Evolutionary conservation across 2,888 invertebrate genomes (phyloP).

Genomic region (Pyrocoelia pectoralis): DNA sequence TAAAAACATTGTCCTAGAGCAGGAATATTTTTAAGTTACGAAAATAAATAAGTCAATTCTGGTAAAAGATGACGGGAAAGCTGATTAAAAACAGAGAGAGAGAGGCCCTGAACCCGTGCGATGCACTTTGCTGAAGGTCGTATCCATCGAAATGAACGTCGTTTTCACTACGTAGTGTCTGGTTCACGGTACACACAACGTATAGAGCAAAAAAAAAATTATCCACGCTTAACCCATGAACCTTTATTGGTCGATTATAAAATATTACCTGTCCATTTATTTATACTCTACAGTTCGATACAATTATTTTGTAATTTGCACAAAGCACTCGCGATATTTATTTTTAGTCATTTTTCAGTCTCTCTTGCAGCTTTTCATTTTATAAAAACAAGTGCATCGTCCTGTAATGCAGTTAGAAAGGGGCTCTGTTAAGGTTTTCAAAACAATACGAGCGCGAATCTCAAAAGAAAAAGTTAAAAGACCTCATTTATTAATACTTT

Average conservation of each 20-base stretch:
- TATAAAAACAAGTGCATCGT: slow-evolving; percentile 56
- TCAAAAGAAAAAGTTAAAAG: not conserved
- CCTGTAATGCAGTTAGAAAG: slow-evolving; percentile 45
- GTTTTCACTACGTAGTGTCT: slow-evolving; percentile 50
- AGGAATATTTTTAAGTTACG: slow-evolving; percentile 22
- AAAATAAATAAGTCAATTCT: slow-evolving; percentile 36
- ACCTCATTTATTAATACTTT: slow-evolving; percentile 1
- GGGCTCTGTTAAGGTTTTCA: slow-evolving; percentile 45
- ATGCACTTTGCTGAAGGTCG: slow-evolving; percentile 61
- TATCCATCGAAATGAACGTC: slow-evolving; percentile 54
- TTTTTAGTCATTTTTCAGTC: slow-evolving; percentile 51
- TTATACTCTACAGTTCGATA: not conserved
- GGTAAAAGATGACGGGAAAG: slow-evolving; percentile 39
- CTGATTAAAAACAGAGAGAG: slow-evolving; percentile 46
- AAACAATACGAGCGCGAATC: not conserved
- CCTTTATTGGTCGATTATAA: not conserved
- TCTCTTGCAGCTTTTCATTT: slow-evolving; percentile 50
- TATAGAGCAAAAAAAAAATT: slow-evolving; percentile 22
- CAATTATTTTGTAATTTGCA: slow-evolving; percentile 12
- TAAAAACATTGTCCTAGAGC: not conserved
- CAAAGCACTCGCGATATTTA: slow-evolving; percentile 38
- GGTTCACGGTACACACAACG: slow-evolving; percentile 41
- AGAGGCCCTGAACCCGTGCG: slow-evolving; percentile 59
- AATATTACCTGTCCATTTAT: not conserved
- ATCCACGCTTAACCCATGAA: slow-evolving; percentile 14